phyloP scores from a whole-genome alignment of 2,797 vertebrate species.

The Channallabes apus region DNA sequence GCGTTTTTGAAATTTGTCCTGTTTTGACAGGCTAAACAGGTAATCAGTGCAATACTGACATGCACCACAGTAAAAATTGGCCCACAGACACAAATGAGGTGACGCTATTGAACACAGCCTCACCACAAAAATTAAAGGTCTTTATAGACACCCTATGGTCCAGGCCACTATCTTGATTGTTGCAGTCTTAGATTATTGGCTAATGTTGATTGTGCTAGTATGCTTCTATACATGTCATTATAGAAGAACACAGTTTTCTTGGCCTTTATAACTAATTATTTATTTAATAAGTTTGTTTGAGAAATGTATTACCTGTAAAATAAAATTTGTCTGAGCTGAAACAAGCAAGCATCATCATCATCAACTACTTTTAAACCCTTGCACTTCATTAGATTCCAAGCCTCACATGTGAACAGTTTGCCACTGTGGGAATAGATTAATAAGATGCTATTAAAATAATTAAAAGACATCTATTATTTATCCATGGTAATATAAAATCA shows the following conservation, averaged over 20 bases:
- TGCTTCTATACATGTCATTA: too few relatives aligned
- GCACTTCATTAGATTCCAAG: slow-evolving; percentile 30
- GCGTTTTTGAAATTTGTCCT: too few relatives aligned
- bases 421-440: slow-evolving; percentile 45
- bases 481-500: slow-evolving; percentile 49
- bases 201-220: too few relatives aligned
- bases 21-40: too few relatives aligned
- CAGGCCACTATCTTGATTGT: too few relatives aligned
- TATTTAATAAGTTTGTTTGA: not conserved
- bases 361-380: slow-evolving; percentile 41
- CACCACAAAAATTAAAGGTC: too few relatives aligned
- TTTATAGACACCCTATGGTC: too few relatives aligned
- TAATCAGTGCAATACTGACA: too few relatives aligned
- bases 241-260: not conserved
- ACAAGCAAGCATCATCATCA: slow-evolving; percentile 1
- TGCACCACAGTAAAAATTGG: too few relatives aligned
- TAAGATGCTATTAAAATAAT: slow-evolving; percentile 56
- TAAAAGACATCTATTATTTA: slow-evolving; percentile 55
- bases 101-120: too few relatives aligned
- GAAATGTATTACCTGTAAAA: not conserved
- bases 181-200: too few relatives aligned
- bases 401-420: slow-evolving; percentile 35
- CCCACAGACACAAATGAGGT: too few relatives aligned
- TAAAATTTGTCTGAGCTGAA: slow-evolving; percentile 19
- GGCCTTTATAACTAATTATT: not conserved